Conservation (phyloP, 2,888 invertebrate genomes). For the Agrochola lychnidis region DNA sequence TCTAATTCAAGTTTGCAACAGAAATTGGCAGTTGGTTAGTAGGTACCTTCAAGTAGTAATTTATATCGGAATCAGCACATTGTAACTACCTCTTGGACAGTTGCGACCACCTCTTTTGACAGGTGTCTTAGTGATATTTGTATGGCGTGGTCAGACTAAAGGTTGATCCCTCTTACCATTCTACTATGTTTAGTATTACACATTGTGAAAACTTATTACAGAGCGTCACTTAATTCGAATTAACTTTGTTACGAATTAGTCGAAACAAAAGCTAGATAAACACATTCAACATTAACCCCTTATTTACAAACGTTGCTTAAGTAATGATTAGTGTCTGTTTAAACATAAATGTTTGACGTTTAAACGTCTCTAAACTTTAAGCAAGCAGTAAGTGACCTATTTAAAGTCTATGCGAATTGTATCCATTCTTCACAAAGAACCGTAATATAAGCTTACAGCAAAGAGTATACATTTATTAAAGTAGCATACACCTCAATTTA, state of each 20-base stretch:
- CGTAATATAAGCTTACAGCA: constrained; percentile 20
- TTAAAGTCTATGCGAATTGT: constrained; percentile 3
- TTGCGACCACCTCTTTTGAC: not conserved
- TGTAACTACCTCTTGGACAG: not conserved
- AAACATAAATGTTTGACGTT: not conserved
- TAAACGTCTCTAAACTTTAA: not conserved
- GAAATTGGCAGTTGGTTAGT: not conserved
- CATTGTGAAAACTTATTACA: not conserved
- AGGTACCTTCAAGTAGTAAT: not conserved
- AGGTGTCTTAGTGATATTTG: not conserved
- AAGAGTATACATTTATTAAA: constrained; percentile 36
- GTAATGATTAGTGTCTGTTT: not conserved
- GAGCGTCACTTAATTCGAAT: not conserved
- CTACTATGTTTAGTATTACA: not conserved
- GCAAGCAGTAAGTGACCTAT: not conserved
- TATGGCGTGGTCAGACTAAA: not conserved
- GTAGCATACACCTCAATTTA: constrained; percentile 39
- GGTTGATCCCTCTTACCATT: not conserved
- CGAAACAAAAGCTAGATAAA: not conserved
- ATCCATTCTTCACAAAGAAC: constrained; percentile 17
- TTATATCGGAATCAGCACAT: not conserved
- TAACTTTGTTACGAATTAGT: not conserved
- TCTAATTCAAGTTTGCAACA: no score
- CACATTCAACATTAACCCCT: not conserved
- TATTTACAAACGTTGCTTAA: not conserved